A percentile compares a stretch with the other conserved stretches of the same genome.
Conservation (phyloP, 2,888 invertebrate genomes). For the Augochlorella aurata region DNA sequence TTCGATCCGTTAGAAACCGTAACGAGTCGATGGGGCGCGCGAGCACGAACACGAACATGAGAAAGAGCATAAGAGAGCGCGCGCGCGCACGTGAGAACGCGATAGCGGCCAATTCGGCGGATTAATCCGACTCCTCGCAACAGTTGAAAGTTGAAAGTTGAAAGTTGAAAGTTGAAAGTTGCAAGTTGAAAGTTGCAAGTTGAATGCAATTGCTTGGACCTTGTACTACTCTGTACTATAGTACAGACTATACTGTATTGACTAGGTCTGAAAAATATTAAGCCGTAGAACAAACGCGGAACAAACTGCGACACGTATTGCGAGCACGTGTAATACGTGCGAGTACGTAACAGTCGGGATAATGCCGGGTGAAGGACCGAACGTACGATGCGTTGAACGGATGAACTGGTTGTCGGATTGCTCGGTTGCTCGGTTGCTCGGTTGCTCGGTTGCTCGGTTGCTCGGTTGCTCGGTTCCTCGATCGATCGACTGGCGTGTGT, state of each 20-base stretch:
- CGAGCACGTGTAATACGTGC: slow-evolving; percentile 69
- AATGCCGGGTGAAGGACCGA: slow-evolving; percentile 76
- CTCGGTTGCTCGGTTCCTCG: too few species aligned
- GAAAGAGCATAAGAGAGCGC: neutral
- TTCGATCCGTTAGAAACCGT: slow-evolving; percentile 70
- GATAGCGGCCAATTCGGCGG: too few species aligned
- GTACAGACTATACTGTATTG: too few species aligned
- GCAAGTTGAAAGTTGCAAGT: too few species aligned
- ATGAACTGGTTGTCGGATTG: slow-evolving; percentile 65
- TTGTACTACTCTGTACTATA: too few species aligned
- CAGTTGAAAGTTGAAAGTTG: too few species aligned
- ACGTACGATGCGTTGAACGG: slow-evolving; percentile 67
- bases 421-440: slow-evolving; percentile 39
- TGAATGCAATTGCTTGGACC: too few species aligned
- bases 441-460: slow-evolving; percentile 47
- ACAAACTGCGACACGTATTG: slow-evolving; percentile 48
- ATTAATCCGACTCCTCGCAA: too few species aligned
- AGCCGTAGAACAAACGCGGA: neutral
- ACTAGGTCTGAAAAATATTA: neutral
- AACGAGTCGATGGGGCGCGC: slow-evolving; percentile 25
- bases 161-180: too few species aligned
- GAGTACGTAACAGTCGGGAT: slow-evolving; percentile 66
- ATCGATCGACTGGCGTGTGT: too few species aligned
- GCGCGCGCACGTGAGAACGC: too few species aligned
- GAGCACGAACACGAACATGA: neutral